These are phyloP conservation scores for Geopemphigus sp. DNA, from an alignment of 1,140 invertebrate species.

Conservation along the genomic window DNA sequence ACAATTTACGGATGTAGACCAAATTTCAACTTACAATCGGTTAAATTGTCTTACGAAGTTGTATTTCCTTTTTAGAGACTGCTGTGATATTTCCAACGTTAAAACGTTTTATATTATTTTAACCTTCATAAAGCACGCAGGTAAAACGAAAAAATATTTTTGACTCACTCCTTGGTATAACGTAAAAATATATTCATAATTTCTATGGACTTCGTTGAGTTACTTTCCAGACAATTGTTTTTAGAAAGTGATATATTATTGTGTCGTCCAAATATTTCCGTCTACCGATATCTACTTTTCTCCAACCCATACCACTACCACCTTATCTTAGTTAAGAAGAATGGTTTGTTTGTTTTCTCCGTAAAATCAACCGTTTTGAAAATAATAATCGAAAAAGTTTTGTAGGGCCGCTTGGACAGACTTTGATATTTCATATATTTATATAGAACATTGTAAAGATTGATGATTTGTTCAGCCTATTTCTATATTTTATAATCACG, in stretches of 20 bases:
- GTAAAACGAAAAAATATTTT: neutral
- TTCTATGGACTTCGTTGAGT: neutral
- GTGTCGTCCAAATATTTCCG: neutral
- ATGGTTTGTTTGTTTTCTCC: neutral
- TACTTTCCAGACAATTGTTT: neutral
- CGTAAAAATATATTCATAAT: neutral
- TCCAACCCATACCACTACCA: too few species aligned
- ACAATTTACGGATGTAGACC: too few species aligned
- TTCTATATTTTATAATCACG: neutral
- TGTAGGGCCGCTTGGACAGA: neutral
- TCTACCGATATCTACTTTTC: neutral
- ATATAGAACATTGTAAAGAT: neutral
- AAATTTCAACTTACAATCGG: too few species aligned
- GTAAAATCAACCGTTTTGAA: slow-evolving; percentile 5
- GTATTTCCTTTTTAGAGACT: neutral
- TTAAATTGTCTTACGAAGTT: neutral
- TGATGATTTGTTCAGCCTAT: neutral
- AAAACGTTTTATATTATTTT: neutral
- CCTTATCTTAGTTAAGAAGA: neutral
- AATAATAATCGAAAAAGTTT: slow-evolving; percentile 1
- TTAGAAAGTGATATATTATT: neutral
- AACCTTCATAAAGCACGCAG: neutral
- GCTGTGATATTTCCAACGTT: neutral
- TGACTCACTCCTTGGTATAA: neutral
- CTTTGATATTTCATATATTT: neutral